Conservation (phyloP, 2,888 invertebrate genomes). For the Noctua janthe region DNA sequence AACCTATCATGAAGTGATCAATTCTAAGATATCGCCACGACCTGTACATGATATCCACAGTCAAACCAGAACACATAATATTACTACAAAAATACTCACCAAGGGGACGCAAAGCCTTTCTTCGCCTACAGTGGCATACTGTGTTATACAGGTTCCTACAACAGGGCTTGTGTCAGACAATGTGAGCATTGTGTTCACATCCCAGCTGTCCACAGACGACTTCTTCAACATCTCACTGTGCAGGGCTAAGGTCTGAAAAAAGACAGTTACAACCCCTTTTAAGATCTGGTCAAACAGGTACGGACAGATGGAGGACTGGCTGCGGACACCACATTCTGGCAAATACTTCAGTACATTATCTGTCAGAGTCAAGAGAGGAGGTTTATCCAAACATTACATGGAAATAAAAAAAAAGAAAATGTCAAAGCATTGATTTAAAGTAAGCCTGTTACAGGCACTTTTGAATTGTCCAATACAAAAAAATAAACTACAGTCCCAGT, state of each 20-base stretch:
- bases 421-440: not conserved
- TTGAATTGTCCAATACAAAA: not conserved
- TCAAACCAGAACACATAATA: not conserved
- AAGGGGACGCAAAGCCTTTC: slow-evolving; percentile 84
- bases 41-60: not conserved
- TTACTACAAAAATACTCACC: slow-evolving; percentile 74
- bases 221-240: slow-evolving; percentile 88
- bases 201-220: slow-evolving; percentile 83
- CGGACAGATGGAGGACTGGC: not conserved
- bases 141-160: slow-evolving; percentile 78
- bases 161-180: slow-evolving; percentile 85
- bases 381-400: not conserved
- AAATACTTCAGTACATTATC: not conserved
- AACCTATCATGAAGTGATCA: not conserved
- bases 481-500: not conserved
- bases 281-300: too few species aligned
- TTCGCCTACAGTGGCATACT: slow-evolving; percentile 82
- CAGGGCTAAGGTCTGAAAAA: slow-evolving; percentile 84
- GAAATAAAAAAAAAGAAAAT: not conserved
- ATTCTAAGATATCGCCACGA: not conserved
- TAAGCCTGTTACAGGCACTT: not conserved
- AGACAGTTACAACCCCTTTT: not conserved
- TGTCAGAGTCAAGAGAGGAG: not conserved
- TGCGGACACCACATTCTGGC: not conserved
- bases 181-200: slow-evolving; percentile 83